A percentile compares a stretch with the other conserved stretches of the same genome.
Evolutionary conservation across 2,113 vertebrate genomes (phyloP).

Genomic region (Caloenas nicobarica): DNA sequence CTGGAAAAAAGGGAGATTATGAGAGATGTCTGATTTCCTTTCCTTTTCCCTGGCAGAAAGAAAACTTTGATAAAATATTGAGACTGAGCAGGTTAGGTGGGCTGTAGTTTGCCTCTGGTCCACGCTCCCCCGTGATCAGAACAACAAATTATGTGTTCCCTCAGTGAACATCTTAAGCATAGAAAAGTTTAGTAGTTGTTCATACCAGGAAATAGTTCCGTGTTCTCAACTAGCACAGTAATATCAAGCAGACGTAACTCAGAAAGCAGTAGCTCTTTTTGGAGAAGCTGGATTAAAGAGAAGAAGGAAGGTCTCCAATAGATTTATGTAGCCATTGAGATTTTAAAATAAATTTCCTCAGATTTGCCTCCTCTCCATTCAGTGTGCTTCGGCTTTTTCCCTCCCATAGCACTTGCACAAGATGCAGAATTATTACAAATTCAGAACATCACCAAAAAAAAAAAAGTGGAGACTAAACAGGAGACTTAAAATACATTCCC

Average conservation of each 20-base stretch:
- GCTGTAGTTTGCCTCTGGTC: not conserved
- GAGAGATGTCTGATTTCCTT: slow-evolving; percentile 2
- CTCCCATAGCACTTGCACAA: not conserved
- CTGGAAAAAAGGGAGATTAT: slow-evolving; percentile 19
- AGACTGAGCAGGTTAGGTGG: not conserved
- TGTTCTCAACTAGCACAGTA: not conserved
- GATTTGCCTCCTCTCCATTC: not conserved
- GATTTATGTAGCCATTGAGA: not conserved
- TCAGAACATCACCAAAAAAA: not conserved
- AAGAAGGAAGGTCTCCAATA: not conserved
- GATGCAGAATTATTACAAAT: not conserved
- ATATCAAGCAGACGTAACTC: not conserved
- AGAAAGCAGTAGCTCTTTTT: not conserved
- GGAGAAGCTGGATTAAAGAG: not conserved
- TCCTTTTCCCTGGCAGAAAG: not conserved
- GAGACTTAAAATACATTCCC: not conserved
- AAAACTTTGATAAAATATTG: not conserved
- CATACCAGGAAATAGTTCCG: not conserved
- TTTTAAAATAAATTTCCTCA: not conserved
- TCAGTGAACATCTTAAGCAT: not conserved
- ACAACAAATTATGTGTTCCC: not conserved
- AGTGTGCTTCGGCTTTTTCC: not conserved
- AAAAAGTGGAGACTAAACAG: not conserved
- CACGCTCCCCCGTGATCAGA: not conserved
- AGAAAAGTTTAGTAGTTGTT: not conserved